Base-by-base conservation (phyloP, 2,113 vertebrate species). In the Butorides virescens region DNA sequence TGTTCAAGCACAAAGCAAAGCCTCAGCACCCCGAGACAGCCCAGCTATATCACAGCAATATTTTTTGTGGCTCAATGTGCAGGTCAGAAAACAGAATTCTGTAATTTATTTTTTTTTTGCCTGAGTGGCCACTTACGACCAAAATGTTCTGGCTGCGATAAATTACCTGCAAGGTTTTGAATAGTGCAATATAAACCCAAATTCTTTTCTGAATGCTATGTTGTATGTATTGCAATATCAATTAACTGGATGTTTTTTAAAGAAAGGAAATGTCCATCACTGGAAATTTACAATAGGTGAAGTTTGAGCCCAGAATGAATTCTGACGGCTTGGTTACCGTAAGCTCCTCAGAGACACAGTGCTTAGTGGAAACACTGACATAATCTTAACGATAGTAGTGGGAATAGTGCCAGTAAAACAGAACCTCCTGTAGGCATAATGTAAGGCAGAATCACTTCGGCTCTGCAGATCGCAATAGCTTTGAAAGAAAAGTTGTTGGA, bases 341-440 rank as follows among this genome's bases (percentile, higher is more conserved):
- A 65, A 93, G 73, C 56, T 84, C 61, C 86, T 85, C 89, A 53
- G 86, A 91, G 91, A 72, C 52, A 67, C 18, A 6, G 44, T 27
- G 29, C 61, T 86, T 72, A 68, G 68, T 91, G 91, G 83, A 93
- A 96, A 94, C 44, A 70, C 56, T 93, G 86, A 87, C 95, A 92
- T 90, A 92, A 81, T 67, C 68, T 61, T 91, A 58, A 71, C 0
- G 52, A 87, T 59, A 87, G 76, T 59, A 27, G 53, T 3, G 30
- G 88, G 67, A 95, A 44, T 17, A 19, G 34, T 42, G 34, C 83
- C 88, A 92, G 44, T n/a, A 71, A 50, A 92, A 37, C 49, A 75
- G 78, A 82, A 76, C 27, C 32, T 87, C 83, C 84, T 82, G 47
- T 47, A 65, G 61, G 67, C 49, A 61, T 44, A 78, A 50, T 7